Evolutionary conservation across 1,140 invertebrate species (phyloP), one percentile per base, ranked within the genome.

Genomic region (Zaprionus kolodkinae): DNA sequence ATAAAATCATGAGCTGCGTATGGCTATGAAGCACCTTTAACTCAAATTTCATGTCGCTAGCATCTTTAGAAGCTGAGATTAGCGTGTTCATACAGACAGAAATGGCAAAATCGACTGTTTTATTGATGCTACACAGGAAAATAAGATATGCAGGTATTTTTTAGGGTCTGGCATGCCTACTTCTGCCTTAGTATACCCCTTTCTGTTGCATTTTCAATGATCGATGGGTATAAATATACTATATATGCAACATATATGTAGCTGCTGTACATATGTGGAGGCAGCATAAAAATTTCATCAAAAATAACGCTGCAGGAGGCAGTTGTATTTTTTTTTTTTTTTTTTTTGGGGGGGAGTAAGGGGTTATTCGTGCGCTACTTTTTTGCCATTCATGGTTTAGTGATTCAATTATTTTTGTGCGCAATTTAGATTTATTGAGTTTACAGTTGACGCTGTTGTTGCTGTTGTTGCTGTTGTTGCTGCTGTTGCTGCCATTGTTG

Each of bases 391-490:
- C 76, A 87, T 81, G 82, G 76, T 86, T 87, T 86, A 88, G 85
- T 88, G 84, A 88, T 88, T 88, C 84, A 88, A 89, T 88, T 88
- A 89, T 88, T 89, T 89, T 88, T 88, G 85, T 85, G 84, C 78
- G 85, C 85, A 88, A 85, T 88, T 88, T 88, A 88, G 84, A 88
- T 88, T 88, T 88, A 89, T 89, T 88, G 85, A 84, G 84, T 89
- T 88, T 89, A 59, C 60, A 84, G 74, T 56, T 61, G 64, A 50
- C 43, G 38, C 60, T 50, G 59, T 59, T 80, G 71, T 35, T 59
- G 59, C 12, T 54, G 60, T 43, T 59, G 76, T 15, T n/a, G 17
- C 60, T 65, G 38, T 43, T 59, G 54, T 25, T 76, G 48, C 56
- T 69, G 59, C 13, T 15, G 40, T 2, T n/a, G n/a, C 7, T 43